A percentile compares a stretch with the other conserved stretches of the same genome.
phyloP scores from a whole-genome alignment of 2,797 vertebrate species.

The Coranthus polyacanthus region DNA sequence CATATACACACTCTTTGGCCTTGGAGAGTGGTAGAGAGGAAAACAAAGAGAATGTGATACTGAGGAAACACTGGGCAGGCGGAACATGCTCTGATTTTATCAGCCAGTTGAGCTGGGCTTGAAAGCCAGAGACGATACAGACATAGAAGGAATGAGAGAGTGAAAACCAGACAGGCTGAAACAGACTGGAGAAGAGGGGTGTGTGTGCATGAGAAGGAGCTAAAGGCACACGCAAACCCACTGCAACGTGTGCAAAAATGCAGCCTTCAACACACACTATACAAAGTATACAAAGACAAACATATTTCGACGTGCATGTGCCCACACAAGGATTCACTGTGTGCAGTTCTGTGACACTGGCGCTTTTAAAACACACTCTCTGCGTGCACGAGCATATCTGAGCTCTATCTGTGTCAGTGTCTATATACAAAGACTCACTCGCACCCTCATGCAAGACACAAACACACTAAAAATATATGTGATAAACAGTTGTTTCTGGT shows the following conservation, averaged over 20 bases:
- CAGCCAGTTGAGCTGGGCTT: constrained; percentile 65
- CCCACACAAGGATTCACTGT: constrained; percentile 1
- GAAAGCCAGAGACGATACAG: constrained; percentile 71
- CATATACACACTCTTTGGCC: constrained; percentile 34
- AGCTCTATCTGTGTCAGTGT: background rate
- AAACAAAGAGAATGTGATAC: constrained; percentile 80
- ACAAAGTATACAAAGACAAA: constrained; percentile 25
- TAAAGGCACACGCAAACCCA: constrained; percentile 15
- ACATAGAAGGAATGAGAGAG: constrained; percentile 68
- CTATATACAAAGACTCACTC: constrained; percentile 16
- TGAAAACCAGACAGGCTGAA: constrained; percentile 62
- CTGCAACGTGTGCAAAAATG: constrained; percentile 15
- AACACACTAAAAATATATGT: constrained; percentile 51
- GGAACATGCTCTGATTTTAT: constrained; percentile 81
- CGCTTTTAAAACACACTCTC: constrained; percentile 19
- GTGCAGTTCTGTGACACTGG: constrained; percentile 4
- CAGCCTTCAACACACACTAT: constrained; percentile 26
- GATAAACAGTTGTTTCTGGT: constrained; percentile 76
- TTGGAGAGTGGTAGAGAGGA: constrained; percentile 68
- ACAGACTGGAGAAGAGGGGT: constrained; percentile 51
- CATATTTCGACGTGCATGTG: constrained; percentile 10
- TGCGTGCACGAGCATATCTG: constrained; percentile 7
- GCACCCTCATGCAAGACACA: constrained; percentile 16
- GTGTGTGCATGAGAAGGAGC: constrained; percentile 26
- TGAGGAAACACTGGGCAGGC: constrained; percentile 75